Base-by-base conservation (phyloP, 2,113 vertebrate species). In the Podiceps cristatus region DNA sequence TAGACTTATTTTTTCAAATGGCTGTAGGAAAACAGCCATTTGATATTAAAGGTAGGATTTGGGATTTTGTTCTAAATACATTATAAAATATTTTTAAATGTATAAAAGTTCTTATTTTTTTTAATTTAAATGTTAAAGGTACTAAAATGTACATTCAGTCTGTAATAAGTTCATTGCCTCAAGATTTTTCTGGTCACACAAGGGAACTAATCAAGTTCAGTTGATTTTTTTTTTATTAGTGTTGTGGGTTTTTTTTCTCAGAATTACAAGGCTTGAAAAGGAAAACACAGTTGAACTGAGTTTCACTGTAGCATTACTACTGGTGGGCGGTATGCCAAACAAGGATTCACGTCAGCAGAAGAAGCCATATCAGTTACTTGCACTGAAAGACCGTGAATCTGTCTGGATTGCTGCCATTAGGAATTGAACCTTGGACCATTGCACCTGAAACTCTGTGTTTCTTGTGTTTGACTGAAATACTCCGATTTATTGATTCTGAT, bases 61-160 rank as follows among this genome's bases (percentile, higher is more conserved):
- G 5, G 6, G 12, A 8, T 13, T 69, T 82, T 87, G 18, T 63
- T 29, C 13, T 25, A 67, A 84, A 60, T 63, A 62, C 8, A 35
- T 2, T 69, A 16, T n/a, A 53, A 56, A 75, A 28, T 85, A 35
- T 16, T 92, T 93, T 37, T 45, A 29, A 22, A 23, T 18, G 3
- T 62, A 5, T 60, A 13, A 7, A 80, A 73, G 10, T 17, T 62
- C 1, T 49, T 33, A 0, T 4, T 29, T 62, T 69, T 18, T 59
- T 12, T 0, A 17, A 40, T 64, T 79, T 24, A 73, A 58, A 20
- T 37, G 5, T 0, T 0, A 20, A 80, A 33, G 3, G 17, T 72
- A 71, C 10, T 64, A 52, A 80, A 90, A 47, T 0, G 0, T 76
- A 29, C 31, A 5, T 68, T 60, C 9, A 35, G 2, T 22, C 23